Percentiles rank a stretch among this genome's conserved stretches.
These are phyloP conservation scores for Cryptops parisi DNA, from an alignment of 2,888 invertebrate species.

Conservation along the genomic window DNA sequence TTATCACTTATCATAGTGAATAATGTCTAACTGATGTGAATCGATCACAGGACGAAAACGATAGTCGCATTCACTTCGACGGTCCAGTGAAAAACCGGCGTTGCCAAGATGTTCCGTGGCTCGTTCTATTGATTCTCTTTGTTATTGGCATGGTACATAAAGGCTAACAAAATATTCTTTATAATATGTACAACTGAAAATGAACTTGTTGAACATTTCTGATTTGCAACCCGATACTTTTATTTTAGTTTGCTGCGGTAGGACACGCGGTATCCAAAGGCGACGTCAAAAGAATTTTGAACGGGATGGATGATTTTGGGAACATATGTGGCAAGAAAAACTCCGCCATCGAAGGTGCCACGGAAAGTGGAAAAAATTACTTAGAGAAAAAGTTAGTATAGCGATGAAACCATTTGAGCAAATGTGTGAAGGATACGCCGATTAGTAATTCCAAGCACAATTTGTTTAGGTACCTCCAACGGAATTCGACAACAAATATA, in stretches of 20 bases:
- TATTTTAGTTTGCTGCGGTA: slow-evolving; percentile 30
- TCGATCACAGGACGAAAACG: neutral
- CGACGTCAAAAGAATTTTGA: slow-evolving; percentile 42
- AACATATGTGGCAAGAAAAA: slow-evolving; percentile 46
- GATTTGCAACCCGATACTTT: slow-evolving; percentile 1
- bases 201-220: too few species aligned
- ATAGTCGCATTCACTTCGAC: neutral
- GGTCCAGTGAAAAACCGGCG: slow-evolving; percentile 26
- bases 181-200: too few species aligned
- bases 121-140: slow-evolving; percentile 40
- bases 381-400: slow-evolving; percentile 21
- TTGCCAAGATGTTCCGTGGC: slow-evolving; percentile 43
- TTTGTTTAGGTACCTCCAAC: too few species aligned
- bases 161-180: neutral
- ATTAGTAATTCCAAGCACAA: too few species aligned
- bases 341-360: slow-evolving; percentile 24
- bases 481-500: too few species aligned
- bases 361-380: slow-evolving; percentile 35
- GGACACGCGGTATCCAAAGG: slow-evolving; percentile 38
- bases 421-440: neutral
- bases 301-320: slow-evolving; percentile 49
- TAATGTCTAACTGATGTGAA: too few species aligned
- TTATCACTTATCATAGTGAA: too few species aligned
- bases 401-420: neutral
- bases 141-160: slow-evolving; percentile 39